These are phyloP conservation scores for Arctocebus calabarensis DNA, from an alignment of 2,797 vertebrate species.

Conservation along the genomic window DNA sequence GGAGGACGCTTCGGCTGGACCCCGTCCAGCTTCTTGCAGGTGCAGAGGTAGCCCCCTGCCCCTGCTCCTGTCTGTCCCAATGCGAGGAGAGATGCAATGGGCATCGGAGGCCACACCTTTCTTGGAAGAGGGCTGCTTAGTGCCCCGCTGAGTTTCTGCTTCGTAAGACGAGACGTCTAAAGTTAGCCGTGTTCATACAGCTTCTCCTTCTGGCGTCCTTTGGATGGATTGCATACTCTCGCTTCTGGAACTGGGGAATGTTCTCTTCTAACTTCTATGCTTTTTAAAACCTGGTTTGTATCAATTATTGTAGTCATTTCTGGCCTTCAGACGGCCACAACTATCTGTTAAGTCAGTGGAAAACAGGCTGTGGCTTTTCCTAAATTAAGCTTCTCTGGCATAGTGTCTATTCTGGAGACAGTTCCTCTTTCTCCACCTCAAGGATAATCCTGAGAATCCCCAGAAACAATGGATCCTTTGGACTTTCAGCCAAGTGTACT, in stretches of 20 bases:
- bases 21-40: background rate
- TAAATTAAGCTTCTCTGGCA: background rate
- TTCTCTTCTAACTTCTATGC: conserved; percentile 4
- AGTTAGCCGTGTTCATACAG: background rate
- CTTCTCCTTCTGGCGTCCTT: background rate
- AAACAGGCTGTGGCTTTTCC: conserved; percentile 49
- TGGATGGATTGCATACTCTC: background rate
- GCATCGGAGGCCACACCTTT: background rate
- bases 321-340: background rate
- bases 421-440: conserved; percentile 24
- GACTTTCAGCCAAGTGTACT: conserved; percentile 3
- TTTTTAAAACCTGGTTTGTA: conserved; percentile 23
- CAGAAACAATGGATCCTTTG: background rate
- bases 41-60: background rate
- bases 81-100: background rate
- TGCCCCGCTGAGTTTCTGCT: background rate
- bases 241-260: background rate
- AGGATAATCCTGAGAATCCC: conserved; percentile 30
- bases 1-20: background rate
- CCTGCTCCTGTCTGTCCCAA: background rate
- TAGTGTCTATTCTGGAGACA: conserved; percentile 5
- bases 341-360: conserved; percentile 32
- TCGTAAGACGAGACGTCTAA: background rate
- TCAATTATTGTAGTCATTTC: background rate
- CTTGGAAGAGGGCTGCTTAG: background rate